phyloP scores from a whole-genome alignment of 2,888 invertebrate genomes.

The Sarcophaga carnaria region DNA sequence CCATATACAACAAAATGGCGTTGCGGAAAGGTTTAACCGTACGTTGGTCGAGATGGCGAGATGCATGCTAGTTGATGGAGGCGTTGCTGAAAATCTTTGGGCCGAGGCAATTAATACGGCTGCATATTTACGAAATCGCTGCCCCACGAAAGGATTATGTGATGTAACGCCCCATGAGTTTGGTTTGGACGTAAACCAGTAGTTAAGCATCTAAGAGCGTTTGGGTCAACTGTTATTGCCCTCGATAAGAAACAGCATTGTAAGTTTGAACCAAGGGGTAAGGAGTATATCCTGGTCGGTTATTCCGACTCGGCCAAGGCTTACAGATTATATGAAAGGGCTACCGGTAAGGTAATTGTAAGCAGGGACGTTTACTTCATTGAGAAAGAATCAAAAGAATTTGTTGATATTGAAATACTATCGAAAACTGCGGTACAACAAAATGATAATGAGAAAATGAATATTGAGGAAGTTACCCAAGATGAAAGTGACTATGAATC shows the following conservation, averaged over 20 bases:
- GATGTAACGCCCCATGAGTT: no score
- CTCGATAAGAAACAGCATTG: constrained; percentile 27
- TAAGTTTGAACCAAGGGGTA: constrained; percentile 23
- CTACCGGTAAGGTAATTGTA: constrained; percentile 23
- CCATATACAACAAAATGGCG: no score
- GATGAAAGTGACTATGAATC: no score
- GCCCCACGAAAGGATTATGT: no score
- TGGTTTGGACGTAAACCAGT: not conserved
- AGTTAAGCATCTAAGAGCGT: not conserved
- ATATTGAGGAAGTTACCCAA: not conserved
- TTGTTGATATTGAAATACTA: constrained; percentile 7
- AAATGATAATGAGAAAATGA: constrained; percentile 12
- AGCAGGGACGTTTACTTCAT: constrained; percentile 49
- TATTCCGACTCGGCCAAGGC: constrained; percentile 39
- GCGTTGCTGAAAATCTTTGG: no score
- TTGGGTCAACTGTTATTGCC: constrained; percentile 24
- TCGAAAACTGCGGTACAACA: constrained; percentile 1
- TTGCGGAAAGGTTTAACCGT: no score
- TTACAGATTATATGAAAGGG: constrained; percentile 37
- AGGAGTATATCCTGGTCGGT: constrained; percentile 19
- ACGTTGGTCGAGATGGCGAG: no score
- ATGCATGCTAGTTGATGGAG: no score
- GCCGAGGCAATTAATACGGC: no score
- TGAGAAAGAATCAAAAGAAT: not conserved
- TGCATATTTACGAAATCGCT: no score